phyloP scores from a whole-genome alignment of 2,113 vertebrate genomes.

The Sinocyclocheilus maitianheensis region DNA sequence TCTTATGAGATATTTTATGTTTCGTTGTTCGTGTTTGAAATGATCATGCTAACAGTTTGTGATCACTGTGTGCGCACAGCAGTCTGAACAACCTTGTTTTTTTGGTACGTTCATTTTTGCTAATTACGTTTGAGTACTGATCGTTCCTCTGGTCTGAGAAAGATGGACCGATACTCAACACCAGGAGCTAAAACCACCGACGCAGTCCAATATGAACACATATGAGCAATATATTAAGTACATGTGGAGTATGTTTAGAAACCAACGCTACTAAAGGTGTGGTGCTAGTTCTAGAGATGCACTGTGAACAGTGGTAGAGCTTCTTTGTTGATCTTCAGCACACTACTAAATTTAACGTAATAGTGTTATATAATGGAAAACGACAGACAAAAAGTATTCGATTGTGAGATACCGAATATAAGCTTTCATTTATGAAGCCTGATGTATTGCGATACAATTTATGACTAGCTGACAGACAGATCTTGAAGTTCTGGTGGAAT shows the following conservation, averaged over 20 bases:
- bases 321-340: neutral
- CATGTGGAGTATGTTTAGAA: conserved; percentile 27
- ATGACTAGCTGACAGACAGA: conserved; percentile 3
- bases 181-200: conserved; percentile 30
- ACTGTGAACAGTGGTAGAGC: conserved; percentile 23
- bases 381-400: neutral
- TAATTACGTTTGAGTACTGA: conserved; percentile 18
- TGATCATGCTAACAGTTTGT: conserved; percentile 23
- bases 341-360: neutral
- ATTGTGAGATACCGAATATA: neutral
- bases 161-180: neutral
- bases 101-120: conserved; percentile 18
- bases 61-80: conserved; percentile 49
- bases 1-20: conserved; percentile 31
- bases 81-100: conserved; percentile 34
- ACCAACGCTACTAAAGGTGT: conserved; percentile 1
- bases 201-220: conserved; percentile 36
- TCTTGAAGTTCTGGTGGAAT: neutral
- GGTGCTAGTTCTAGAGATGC: conserved; percentile 30
- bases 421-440: neutral
- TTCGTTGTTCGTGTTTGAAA: neutral
- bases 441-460: neutral
- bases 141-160: neutral
- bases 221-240: conserved; percentile 12
- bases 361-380: conserved; percentile 15